A percentile compares a stretch with the other conserved stretches of the same genome.
Conservation (phyloP, 1,140 invertebrate genomes). For the Druon quercuslanigerum region DNA sequence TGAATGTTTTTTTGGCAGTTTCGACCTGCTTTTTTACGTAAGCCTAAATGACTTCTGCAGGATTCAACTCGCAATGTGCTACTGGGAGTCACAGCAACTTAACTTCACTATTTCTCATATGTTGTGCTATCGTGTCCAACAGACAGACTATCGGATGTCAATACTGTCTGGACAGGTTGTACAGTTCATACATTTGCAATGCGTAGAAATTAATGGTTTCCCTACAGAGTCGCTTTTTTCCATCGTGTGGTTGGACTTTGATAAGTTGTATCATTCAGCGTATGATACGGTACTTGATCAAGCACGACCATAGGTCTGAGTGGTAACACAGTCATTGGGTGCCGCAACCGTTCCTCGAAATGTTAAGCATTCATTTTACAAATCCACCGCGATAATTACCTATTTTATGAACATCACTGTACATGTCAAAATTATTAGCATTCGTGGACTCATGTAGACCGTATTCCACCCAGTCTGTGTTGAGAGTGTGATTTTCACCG, state of each 20-base stretch:
- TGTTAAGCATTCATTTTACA: too few species aligned
- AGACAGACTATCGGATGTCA: neutral
- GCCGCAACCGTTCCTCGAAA: neutral
- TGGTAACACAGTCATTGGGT: conserved; percentile 52
- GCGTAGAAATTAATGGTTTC: neutral
- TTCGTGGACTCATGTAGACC: too few species aligned
- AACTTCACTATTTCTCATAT: neutral
- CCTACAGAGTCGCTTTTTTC: neutral
- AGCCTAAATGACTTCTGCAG: neutral
- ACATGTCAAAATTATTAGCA: too few species aligned
- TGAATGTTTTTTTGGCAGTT: neutral
- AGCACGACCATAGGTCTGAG: conserved; percentile 45
- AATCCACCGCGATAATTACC: too few species aligned
- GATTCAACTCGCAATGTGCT: neutral
- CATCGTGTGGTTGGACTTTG: neutral
- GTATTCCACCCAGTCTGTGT: conserved; percentile 5
- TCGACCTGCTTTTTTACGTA: neutral
- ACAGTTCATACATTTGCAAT: neutral
- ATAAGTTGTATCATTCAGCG: neutral
- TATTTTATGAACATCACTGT: too few species aligned
- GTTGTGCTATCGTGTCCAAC: neutral
- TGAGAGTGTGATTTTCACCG: neutral
- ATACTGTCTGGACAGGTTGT: neutral
- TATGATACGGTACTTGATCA: conserved; percentile 34
- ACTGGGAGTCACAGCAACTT: neutral